Evolutionary conservation across 1,140 invertebrate species (phyloP).

Genomic region (Heliconius congener): DNA sequence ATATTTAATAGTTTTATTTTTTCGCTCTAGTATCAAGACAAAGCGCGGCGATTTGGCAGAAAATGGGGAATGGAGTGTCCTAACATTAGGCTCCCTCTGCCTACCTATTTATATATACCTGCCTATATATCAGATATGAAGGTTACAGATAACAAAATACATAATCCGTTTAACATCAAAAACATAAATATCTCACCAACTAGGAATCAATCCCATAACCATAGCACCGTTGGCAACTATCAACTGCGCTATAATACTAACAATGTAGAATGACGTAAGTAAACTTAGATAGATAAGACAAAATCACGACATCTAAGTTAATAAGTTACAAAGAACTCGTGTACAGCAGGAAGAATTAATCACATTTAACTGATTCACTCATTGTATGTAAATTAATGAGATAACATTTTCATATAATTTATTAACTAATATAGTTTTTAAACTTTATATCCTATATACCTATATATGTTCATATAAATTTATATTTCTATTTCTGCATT

Average conservation of each 20-base stretch:
- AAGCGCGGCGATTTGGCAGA: too few species aligned
- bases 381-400: constrained; percentile 14
- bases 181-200: not conserved
- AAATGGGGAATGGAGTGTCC: too few species aligned
- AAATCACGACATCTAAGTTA: constrained; percentile 28
- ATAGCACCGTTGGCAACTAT: not conserved
- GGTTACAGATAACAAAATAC: too few species aligned
- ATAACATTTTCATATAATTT: not conserved
- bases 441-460: not conserved
- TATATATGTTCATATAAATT: not conserved
- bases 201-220: not conserved
- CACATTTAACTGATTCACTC: constrained; percentile 2
- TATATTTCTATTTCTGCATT: not conserved
- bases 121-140: too few species aligned
- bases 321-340: constrained; percentile 12
- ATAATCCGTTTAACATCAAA: too few species aligned
- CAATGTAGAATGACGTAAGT: constrained; percentile 19
- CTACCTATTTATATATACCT: too few species aligned
- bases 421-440: not conserved
- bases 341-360: not conserved
- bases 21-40: too few species aligned
- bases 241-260: not conserved
- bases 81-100: too few species aligned
- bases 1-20: too few species aligned
- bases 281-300: constrained; percentile 13